A percentile compares a stretch with the other conserved stretches of the same genome.
Evolutionary conservation across 2,888 invertebrate genomes (phyloP).

Genomic region (Chrysopilus asiliformis): DNA sequence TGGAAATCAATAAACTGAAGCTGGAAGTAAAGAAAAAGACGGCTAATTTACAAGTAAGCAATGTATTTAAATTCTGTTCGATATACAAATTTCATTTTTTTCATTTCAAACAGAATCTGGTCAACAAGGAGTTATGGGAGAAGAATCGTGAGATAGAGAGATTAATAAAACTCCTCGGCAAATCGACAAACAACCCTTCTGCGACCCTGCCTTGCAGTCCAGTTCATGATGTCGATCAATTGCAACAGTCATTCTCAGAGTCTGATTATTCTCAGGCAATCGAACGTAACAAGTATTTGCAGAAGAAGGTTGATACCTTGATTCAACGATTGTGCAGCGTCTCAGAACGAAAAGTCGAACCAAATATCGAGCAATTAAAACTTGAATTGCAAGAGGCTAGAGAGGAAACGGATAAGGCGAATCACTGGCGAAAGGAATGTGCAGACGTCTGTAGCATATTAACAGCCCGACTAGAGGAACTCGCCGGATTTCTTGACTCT

Average conservation of each 20-base stretch:
- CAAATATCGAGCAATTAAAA: slow-evolving; percentile 21
- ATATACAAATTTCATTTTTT: slow-evolving; percentile 4
- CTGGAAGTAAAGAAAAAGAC: slow-evolving; percentile 31
- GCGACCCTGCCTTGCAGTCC: slow-evolving; percentile 15
- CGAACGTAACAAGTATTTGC: slow-evolving; percentile 28
- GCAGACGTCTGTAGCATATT: slow-evolving; percentile 34
- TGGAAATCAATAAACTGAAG: slow-evolving; percentile 42
- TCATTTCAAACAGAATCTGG: slow-evolving; percentile 35
- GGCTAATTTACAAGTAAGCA: slow-evolving; percentile 29
- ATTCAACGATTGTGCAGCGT: slow-evolving; percentile 21
- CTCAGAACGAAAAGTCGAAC: slow-evolving; percentile 19
- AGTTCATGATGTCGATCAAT: slow-evolving; percentile 17
- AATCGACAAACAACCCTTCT: slow-evolving; percentile 3
- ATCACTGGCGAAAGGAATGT: slow-evolving; percentile 31
- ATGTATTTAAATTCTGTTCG: too few species aligned
- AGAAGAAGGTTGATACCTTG: slow-evolving; percentile 28
- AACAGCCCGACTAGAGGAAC: slow-evolving; percentile 43
- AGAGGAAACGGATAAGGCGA: slow-evolving; percentile 24
- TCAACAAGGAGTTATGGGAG: slow-evolving; percentile 44
- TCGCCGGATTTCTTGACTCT: slow-evolving; percentile 46
- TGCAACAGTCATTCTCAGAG: slow-evolving; percentile 29
- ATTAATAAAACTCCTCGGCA: slow-evolving; percentile 29
- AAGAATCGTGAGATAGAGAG: slow-evolving; percentile 45
- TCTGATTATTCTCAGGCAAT: slow-evolving; percentile 26
- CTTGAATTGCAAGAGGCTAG: slow-evolving; percentile 23